Conservation (phyloP, 2,113 vertebrate genomes). For the Hippocampus abdominalis region DNA sequence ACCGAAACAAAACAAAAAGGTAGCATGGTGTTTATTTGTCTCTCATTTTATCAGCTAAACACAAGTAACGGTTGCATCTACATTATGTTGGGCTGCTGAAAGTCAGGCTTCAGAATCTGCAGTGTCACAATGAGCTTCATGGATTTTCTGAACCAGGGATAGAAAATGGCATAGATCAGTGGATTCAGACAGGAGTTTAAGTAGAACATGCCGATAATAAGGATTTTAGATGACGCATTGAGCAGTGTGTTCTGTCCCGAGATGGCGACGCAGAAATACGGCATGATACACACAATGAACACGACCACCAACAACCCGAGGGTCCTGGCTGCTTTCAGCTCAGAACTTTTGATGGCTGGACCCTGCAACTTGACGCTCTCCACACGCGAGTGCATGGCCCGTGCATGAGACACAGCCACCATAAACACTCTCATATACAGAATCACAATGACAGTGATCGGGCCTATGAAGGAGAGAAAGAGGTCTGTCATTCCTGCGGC, state of each 20-base stretch:
- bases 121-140: constrained; percentile 27
- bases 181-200: constrained; percentile 44
- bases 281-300: constrained; percentile 19
- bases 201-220: constrained; percentile 9
- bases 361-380: not conserved
- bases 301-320: constrained; percentile 25
- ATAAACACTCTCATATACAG: constrained; percentile 34
- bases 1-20: no score
- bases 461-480: constrained; percentile 9
- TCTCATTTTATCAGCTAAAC: not conserved
- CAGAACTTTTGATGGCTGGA: constrained; percentile 15
- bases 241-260: not conserved
- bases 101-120: constrained; percentile 24
- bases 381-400: constrained; percentile 20
- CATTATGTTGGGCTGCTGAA: constrained; percentile 9
- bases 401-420: constrained; percentile 29
- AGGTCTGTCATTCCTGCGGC: not conserved
- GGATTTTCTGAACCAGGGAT: constrained; percentile 41
- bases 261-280: constrained; percentile 14
- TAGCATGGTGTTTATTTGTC: not conserved
- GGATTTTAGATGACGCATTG: not conserved
- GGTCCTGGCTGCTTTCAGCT: constrained; percentile 29
- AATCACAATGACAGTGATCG: constrained; percentile 13
- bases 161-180: constrained; percentile 26
- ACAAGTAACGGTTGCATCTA: not conserved